Percentiles rank a stretch among this genome's conserved stretches.
Conservation (phyloP, 2,797 vertebrate species). For the Falco berigora region DNA sequence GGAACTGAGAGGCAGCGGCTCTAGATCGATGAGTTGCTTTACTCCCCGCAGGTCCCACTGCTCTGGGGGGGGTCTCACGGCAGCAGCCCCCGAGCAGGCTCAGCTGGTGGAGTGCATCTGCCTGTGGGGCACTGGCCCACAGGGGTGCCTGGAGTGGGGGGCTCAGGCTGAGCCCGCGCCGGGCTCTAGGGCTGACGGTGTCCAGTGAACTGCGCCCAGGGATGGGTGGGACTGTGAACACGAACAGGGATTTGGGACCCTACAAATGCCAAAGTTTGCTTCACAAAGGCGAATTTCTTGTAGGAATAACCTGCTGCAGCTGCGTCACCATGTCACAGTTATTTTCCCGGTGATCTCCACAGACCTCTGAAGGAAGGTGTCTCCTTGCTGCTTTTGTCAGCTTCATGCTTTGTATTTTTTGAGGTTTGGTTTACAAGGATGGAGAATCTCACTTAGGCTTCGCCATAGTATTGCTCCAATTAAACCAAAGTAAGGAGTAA, state of each 20-base stretch:
- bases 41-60: neutral
- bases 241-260: neutral
- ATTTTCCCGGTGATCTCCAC: neutral
- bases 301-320: neutral
- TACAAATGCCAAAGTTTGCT: neutral
- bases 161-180: neutral
- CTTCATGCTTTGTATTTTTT: neutral
- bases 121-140: neutral
- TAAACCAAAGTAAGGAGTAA: neutral
- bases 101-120: neutral
- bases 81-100: neutral
- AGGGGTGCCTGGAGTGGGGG: neutral
- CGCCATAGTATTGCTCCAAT: neutral
- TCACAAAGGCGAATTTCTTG: neutral
- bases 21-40: neutral
- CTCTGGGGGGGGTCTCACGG: neutral
- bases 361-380: neutral
- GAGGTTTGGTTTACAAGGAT: neutral
- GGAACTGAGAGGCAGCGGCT: neutral
- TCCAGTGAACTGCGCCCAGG: neutral
- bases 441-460: neutral
- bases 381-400: neutral
- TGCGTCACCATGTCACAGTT: rapidly evolving
- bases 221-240: neutral
- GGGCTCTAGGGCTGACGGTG: neutral